A percentile compares a stretch with the other conserved stretches of the same genome.
phyloP scores from a whole-genome alignment of 92 coral and sea anemone species.

The Phenganax marumi region DNA sequence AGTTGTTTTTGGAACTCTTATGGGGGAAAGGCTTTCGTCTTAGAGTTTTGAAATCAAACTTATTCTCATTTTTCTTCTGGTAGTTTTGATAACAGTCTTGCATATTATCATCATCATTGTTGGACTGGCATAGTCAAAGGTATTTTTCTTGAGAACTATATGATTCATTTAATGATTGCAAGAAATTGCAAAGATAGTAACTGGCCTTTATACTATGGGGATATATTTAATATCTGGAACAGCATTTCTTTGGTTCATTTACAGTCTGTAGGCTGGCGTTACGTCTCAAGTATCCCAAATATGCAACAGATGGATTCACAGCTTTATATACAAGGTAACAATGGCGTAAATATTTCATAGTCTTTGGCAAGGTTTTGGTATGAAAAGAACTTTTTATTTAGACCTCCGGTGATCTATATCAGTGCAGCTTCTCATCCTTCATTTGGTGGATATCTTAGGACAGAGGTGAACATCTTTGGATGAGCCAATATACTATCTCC shows the following conservation, averaged over 20 bases:
- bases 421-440: constrained; percentile 77
- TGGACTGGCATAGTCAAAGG: constrained; percentile 95
- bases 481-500: not conserved
- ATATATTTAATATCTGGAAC: not conserved
- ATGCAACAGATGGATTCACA: constrained; percentile 95
- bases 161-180: not conserved
- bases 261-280: constrained; percentile 90
- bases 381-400: constrained; percentile 17
- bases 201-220: not conserved
- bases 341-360: not conserved
- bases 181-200: not conserved
- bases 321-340: constrained; percentile 92
- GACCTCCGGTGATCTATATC: constrained; percentile 94
- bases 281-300: constrained; percentile 88
- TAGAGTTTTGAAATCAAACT: not conserved
- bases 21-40: too few relatives aligned
- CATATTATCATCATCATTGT: constrained; percentile 76
- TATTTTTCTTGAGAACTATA: not conserved
- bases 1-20: too few relatives aligned
- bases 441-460: constrained; percentile 63
- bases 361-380: not conserved
- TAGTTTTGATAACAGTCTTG: constrained; percentile 86
- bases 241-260: not conserved
- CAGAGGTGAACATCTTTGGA: constrained; percentile 27
- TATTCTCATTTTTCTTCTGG: constrained; percentile 3